Base-by-base conservation (phyloP, 2,888 invertebrate species). In the Caenorhabditis imperialis region DNA sequence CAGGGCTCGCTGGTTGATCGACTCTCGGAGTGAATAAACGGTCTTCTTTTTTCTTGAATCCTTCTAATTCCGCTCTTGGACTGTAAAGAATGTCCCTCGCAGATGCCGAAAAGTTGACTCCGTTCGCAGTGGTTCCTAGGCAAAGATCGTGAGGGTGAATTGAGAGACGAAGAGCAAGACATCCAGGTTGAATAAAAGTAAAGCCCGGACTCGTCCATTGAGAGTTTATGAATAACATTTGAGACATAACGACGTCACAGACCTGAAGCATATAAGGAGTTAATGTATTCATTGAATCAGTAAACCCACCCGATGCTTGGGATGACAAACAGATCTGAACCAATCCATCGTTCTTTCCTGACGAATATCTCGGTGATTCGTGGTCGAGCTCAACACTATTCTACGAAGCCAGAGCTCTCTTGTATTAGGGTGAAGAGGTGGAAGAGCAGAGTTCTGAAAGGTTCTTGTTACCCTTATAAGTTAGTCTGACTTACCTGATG, bases 161-260 rank as follows among this genome's bases (percentile, higher is more conserved):
- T 1, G 69, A 69, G 1, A 75, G 47, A 3, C 75, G 62, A 23
- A 75, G 53, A 23, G 75, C 75, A 1, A 63, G 58, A 18, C 69
- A 62, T 16, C 63, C 63, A 2, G 61, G 61, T n/a, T 62, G 48
- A 12, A 75, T 70, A 44, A 58, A 63, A 4, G 55, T 53, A 51
- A 75, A 75, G 4, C 75, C 75, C n/a, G 75, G 75, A 12, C 53
- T 51, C 4, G 75, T 69, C 75, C 75, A 75, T 60, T 75, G 75
- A 10, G 69, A 58, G 20, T 75, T 70, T 20, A 75, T 62, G 35
- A 75, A 58, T 3, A 70, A 50, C 75, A 75, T 75, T 53, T 70
- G 69, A 16, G 69, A 70, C 40, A 75, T 45, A 0, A 42, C 47
- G 2, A 69, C 50, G 44, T 69, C 69, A 22, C 57, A 57, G 3